A percentile compares a stretch with the other conserved stretches of the same genome.
Conservation (phyloP, 1,140 invertebrate species). For the Pseudomyrmex flavicornis region DNA sequence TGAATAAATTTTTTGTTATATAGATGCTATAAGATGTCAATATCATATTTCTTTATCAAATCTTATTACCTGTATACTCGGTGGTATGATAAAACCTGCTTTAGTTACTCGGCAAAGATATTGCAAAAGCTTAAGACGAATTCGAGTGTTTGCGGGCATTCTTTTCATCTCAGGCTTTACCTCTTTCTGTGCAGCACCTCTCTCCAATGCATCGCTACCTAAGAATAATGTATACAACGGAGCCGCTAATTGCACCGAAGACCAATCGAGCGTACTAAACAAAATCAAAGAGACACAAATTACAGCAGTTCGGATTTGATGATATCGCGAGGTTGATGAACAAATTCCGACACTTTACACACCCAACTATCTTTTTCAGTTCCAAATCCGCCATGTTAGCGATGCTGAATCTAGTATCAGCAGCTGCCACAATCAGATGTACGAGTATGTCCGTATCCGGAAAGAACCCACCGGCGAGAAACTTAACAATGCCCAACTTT, state of each 20-base stretch:
- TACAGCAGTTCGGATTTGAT: neutral
- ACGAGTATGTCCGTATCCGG: constrained; percentile 90
- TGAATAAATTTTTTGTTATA: constrained; percentile 39
- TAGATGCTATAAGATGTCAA: constrained; percentile 5
- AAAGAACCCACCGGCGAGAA: constrained; percentile 92
- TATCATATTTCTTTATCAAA: constrained; percentile 12
- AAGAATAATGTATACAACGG: constrained; percentile 92
- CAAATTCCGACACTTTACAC: constrained; percentile 38
- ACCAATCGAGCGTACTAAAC: constrained; percentile 89
- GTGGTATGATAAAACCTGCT: constrained; percentile 91
- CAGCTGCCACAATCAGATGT: constrained; percentile 93
- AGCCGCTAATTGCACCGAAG: constrained; percentile 87
- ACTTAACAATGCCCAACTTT: constrained; percentile 93
- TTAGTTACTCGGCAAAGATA: constrained; percentile 93
- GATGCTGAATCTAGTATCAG: constrained; percentile 94
- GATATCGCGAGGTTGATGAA: neutral
- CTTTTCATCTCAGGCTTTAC: constrained; percentile 88
- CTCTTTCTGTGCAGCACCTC: constrained; percentile 83
- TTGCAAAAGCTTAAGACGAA: constrained; percentile 93
- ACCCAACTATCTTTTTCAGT: constrained; percentile 90
- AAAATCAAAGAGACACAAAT: constrained; percentile 2
- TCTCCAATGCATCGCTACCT: constrained; percentile 87
- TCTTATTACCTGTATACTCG: constrained; percentile 90
- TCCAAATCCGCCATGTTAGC: constrained; percentile 92
- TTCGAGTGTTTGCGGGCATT: constrained; percentile 91